Conservation (phyloP, 2,888 invertebrate species). For the Tortricodes alternella region DNA sequence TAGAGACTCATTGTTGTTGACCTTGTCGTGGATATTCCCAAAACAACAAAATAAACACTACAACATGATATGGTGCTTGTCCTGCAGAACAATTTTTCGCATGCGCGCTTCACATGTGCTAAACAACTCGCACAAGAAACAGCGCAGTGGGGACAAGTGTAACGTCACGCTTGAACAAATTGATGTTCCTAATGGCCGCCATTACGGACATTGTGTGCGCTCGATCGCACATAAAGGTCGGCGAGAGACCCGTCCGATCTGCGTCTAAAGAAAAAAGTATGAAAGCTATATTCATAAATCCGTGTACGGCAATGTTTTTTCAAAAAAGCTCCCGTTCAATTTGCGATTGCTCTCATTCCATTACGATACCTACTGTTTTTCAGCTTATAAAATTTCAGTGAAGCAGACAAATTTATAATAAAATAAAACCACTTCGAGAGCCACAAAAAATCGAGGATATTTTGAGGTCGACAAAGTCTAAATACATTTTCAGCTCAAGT, state of each 20-base stretch:
- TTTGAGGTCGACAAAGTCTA: too few species aligned
- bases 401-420: too few species aligned
- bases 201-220: conserved; percentile 73
- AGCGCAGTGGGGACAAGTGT: conserved; percentile 67
- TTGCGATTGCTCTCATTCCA: conserved; percentile 48
- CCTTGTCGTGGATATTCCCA: too few species aligned
- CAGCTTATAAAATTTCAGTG: not conserved
- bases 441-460: too few species aligned
- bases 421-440: too few species aligned
- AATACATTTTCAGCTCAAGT: too few species aligned
- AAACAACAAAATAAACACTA: not conserved
- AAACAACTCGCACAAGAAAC: conserved; percentile 53
- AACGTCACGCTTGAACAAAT: conserved; percentile 67
- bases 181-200: conserved; percentile 70
- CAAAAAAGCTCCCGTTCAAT: conserved; percentile 49
- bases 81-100: conserved; percentile 18
- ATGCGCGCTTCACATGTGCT: conserved; percentile 36
- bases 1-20: too few species aligned
- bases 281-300: conserved; percentile 66
- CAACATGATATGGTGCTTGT: not conserved
- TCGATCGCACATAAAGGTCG: conserved; percentile 70
- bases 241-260: conserved; percentile 50
- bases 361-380: conserved; percentile 18
- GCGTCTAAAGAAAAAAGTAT: conserved; percentile 54
- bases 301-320: conserved; percentile 51